Evolutionary conservation across 2,888 invertebrate species (phyloP).

Genomic region (Brenthis ino): DNA sequence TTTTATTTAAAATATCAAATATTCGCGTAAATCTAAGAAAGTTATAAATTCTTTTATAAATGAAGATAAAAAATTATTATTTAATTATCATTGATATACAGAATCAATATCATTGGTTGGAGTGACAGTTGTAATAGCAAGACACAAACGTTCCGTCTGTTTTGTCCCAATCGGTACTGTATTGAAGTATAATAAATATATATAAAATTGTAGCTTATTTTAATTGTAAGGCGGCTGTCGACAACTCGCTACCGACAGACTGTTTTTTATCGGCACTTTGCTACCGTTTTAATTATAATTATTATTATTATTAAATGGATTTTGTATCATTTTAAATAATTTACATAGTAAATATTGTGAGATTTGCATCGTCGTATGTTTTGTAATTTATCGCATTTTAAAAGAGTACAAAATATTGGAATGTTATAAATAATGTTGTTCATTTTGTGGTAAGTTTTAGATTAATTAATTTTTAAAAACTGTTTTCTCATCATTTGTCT

Average conservation of each 20-base stretch:
- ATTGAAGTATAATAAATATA: neutral
- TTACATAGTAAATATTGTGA: constrained; percentile 78
- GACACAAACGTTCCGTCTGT: neutral
- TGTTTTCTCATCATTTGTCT: constrained; percentile 71
- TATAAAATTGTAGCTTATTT: constrained; percentile 5
- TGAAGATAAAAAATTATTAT: too few species aligned
- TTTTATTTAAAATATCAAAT: too few species aligned
- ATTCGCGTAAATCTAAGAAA: too few species aligned
- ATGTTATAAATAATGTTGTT: constrained; percentile 80
- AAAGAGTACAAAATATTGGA: constrained; percentile 82
- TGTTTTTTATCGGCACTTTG: constrained; percentile 73
- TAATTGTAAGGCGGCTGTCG: constrained; percentile 1
- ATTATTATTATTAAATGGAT: constrained; percentile 71
- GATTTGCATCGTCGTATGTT: constrained; percentile 69
- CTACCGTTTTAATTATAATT: constrained; percentile 74
- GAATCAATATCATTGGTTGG: too few species aligned
- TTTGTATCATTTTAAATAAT: constrained; percentile 81
- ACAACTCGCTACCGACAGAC: constrained; percentile 43
- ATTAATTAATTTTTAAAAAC: constrained; percentile 72
- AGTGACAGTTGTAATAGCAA: neutral
- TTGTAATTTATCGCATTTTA: constrained; percentile 81
- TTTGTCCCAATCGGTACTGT: neutral
- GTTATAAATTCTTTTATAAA: too few species aligned
- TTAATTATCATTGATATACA: too few species aligned
- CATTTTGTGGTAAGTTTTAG: constrained; percentile 77